Evolutionary conservation across 2,797 vertebrate genomes (phyloP).

Genomic region (Pipistrellus pygmaeus): DNA sequence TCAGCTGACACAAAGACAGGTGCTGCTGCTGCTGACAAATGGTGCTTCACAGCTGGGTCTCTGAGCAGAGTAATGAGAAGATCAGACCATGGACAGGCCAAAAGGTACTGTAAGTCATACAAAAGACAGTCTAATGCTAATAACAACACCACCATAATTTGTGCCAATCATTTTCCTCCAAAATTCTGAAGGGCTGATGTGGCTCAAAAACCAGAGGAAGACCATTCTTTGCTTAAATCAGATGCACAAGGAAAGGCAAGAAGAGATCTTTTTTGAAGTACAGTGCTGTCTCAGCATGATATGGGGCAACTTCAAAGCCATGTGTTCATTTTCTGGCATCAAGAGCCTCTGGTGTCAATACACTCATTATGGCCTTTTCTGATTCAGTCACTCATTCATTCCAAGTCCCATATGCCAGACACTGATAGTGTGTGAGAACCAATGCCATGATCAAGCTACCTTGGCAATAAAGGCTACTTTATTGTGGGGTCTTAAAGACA

Average conservation of each 20-base stretch:
- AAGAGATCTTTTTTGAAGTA: not conserved
- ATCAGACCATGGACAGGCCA: not conserved
- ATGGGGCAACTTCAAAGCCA: not conserved
- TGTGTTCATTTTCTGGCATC: not conserved
- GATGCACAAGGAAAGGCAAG: not conserved
- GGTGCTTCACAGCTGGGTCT: constrained; percentile 69
- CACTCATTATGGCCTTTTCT: not conserved
- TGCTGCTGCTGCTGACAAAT: constrained; percentile 63
- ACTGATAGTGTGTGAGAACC: not conserved
- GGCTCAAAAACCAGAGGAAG: not conserved
- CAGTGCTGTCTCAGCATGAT: not conserved
- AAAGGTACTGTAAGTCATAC: not conserved
- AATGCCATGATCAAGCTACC: not conserved
- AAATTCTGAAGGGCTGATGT: not conserved
- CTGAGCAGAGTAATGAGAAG: constrained; percentile 36
- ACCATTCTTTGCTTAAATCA: accelerated
- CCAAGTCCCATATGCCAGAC: not conserved
- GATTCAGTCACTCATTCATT: not conserved
- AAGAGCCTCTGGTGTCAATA: not conserved
- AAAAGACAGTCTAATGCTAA: constrained; percentile 27
- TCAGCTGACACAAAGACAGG: constrained; percentile 62
- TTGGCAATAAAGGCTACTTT: not conserved
- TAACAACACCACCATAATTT: not conserved
- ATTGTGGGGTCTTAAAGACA: not conserved
- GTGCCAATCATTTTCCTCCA: not conserved